Evolutionary conservation across 2,797 vertebrate species (phyloP).

Genomic region (Todus mexicanus): DNA sequence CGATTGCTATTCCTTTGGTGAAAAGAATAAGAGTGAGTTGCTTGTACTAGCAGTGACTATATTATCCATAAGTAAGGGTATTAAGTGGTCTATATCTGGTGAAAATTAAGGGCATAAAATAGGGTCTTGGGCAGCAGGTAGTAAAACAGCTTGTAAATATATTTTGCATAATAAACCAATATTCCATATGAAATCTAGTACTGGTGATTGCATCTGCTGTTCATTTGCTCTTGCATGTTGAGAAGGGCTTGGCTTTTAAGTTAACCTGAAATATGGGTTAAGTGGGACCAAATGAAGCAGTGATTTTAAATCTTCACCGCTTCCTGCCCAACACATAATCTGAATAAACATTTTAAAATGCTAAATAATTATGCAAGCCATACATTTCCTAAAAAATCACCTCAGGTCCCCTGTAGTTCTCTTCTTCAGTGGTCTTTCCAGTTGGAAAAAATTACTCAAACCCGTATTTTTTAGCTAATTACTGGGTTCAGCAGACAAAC

Average conservation of each 20-base stretch:
- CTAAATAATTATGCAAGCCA: not conserved
- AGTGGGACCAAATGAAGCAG: not conserved
- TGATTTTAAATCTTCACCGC: not conserved
- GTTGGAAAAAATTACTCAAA: not conserved
- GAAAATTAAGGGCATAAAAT: not conserved
- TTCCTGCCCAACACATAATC: not conserved
- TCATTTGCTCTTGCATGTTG: not conserved
- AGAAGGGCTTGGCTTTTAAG: not conserved
- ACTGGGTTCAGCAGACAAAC: not conserved
- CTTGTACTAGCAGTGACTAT: not conserved
- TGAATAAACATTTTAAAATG: constrained; percentile 13
- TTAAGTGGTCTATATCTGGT: not conserved
- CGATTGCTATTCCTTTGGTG: constrained; percentile 87
- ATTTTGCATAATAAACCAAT: not conserved
- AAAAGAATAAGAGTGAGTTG: not conserved
- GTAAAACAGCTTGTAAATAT: not conserved
- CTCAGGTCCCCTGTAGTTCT: not conserved
- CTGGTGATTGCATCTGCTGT: not conserved
- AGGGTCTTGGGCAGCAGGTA: not conserved
- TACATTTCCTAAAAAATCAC: constrained; percentile 21
- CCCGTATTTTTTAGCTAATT: not conserved
- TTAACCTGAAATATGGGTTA: not conserved
- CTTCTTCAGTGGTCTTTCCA: not conserved
- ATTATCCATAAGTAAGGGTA: not conserved
- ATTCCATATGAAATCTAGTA: not conserved